Evolutionary conservation across 1,140 invertebrate species (phyloP).

Genomic region (Orius laevigatus): DNA sequence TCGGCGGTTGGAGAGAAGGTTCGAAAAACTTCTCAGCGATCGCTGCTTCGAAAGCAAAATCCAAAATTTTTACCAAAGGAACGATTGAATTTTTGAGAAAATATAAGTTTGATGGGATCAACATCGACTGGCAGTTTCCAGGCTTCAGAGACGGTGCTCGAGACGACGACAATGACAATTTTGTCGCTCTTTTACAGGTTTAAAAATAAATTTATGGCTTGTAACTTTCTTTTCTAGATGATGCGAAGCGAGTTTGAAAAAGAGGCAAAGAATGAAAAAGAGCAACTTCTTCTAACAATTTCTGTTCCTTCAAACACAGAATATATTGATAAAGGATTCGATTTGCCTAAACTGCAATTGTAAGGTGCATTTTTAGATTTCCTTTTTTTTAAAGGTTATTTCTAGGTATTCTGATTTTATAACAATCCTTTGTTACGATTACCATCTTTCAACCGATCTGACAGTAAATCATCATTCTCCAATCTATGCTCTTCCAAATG

Average conservation of each 20-base stretch:
- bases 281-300: slow-evolving; percentile 2
- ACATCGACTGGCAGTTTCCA: slow-evolving; percentile 86
- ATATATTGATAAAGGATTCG: slow-evolving; percentile 7
- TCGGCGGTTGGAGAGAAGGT: slow-evolving; percentile 83
- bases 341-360: slow-evolving; percentile 9
- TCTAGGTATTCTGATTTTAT: slow-evolving; percentile 26
- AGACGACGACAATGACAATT: slow-evolving; percentile 16
- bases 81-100: slow-evolving; percentile 59
- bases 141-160: slow-evolving; percentile 22
- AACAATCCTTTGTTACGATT: slow-evolving; percentile 72
- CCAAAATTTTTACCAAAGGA: slow-evolving; percentile 52
- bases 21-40: slow-evolving; percentile 66
- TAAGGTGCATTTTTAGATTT: neutral
- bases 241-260: slow-evolving; percentile 1
- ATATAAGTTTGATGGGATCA: slow-evolving; percentile 68
- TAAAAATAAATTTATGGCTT: too few relatives aligned
- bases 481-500: slow-evolving; percentile 10
- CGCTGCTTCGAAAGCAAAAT: slow-evolving; percentile 51
- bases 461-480: slow-evolving; percentile 11
- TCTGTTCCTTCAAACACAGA: neutral
- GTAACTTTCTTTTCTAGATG: neutral
- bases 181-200: slow-evolving; percentile 14
- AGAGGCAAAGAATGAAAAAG: neutral
- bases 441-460: slow-evolving; percentile 20
- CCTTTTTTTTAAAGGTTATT: neutral